Base-by-base conservation (phyloP, 2,113 vertebrate species). In the Athene noctua region DNA sequence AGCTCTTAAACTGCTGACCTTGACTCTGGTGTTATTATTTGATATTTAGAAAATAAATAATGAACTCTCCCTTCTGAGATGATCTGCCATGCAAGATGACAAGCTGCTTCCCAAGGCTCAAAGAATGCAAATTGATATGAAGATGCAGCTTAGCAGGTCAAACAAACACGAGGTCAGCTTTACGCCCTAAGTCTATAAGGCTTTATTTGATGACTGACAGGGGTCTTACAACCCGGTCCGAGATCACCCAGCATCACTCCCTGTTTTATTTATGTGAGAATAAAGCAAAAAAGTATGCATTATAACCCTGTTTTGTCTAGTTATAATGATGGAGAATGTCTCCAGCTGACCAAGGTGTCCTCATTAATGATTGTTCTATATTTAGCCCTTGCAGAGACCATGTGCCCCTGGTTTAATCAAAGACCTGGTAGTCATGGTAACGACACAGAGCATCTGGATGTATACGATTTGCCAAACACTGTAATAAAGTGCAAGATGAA, bases 341-440 rank as follows among this genome's bases (percentile, higher is more conserved):
- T 94, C 94, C 42, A 62, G 72, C 42, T 94, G 95, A 95, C 95
- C 92, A 84, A 90, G 72, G 87, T 87, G 92, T 81, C 94, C 97
- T 97, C 66, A 59, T 88, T 97, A 96, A 75, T 57, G 95, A 14
- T 66, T 86, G 71, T 72, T 94, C 93, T 96, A 75, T 93, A 87
- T 96, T 97, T 97, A 96, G 87, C 83, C 79, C 32, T 89, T 61
- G 71, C 79, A 80, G 88, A 70, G 74, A 91, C 85, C 46, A 6
- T 86, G 80, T 90, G 94, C 81, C 89, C 96, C 91, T 38, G 30
- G 79, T 90, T 95, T 88, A 97, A 94, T 97, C 95, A 96, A 89
- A 95, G 88, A 78, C 91, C 70, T 79, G 77, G 96, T 96, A 81
- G 90, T 89, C 86, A 92, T 92, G 90, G 95, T 30, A 96, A 98